Conservation (phyloP, 2,113 vertebrate species). For the Actinemys pallida region DNA sequence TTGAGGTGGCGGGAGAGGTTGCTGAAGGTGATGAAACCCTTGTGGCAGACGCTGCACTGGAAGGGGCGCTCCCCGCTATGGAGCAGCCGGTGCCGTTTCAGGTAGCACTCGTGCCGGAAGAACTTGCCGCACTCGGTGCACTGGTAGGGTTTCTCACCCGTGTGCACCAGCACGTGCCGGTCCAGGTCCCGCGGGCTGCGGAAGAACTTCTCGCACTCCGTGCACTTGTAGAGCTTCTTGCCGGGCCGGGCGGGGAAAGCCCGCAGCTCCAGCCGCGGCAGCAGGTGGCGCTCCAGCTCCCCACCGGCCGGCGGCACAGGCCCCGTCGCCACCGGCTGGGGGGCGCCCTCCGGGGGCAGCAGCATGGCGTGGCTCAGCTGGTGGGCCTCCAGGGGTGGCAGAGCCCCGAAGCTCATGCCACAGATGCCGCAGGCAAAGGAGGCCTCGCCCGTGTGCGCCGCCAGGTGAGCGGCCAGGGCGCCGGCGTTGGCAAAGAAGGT, state of each 20-base stretch:
- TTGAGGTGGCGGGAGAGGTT: constrained; percentile 77
- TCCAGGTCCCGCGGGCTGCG: constrained; percentile 73
- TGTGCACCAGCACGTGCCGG: constrained; percentile 77
- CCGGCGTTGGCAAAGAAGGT: constrained; percentile 73
- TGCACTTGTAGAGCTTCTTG: constrained; percentile 75
- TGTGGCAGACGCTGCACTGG: constrained; percentile 72
- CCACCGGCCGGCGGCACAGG: background rate
- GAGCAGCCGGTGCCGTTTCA: constrained; percentile 77
- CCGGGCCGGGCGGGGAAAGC: background rate
- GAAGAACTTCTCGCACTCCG: constrained; percentile 76
- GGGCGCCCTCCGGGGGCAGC: constrained; percentile 11
- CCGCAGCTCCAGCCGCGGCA: background rate
- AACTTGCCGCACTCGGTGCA: constrained; percentile 77
- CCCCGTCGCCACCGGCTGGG: background rate
- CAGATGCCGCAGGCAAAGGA: constrained; percentile 85
- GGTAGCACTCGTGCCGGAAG: constrained; percentile 79
- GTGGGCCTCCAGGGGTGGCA: constrained; percentile 86
- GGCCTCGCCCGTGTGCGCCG: constrained; percentile 70
- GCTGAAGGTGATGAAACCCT: constrained; percentile 77
- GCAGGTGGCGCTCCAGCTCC: background rate
- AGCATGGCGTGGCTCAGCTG: constrained; percentile 6
- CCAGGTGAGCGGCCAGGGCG: constrained; percentile 65
- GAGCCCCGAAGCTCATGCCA: constrained; percentile 86
- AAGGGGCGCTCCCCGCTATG: constrained; percentile 74
- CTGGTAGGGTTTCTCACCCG: constrained; percentile 76